Conservation (phyloP, 2,888 invertebrate species). For the Drosophila diplacantha region DNA sequence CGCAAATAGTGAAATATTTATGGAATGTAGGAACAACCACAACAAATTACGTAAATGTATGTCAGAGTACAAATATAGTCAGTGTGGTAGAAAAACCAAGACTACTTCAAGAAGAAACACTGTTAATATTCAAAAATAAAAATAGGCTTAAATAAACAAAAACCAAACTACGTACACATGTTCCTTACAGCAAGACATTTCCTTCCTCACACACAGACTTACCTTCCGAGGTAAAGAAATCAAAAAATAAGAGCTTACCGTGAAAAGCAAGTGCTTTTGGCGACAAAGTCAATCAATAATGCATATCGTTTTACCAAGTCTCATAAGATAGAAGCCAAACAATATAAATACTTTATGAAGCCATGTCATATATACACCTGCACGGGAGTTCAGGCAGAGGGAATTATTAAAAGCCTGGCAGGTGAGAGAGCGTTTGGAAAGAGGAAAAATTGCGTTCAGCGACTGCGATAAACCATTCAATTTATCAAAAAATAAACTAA, state of each 20-base stretch:
- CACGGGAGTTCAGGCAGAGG: slow-evolving; percentile 15
- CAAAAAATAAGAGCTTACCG: slow-evolving; percentile 7
- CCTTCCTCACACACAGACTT: no score
- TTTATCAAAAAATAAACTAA: slow-evolving; percentile 38
- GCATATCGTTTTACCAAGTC: slow-evolving; percentile 41
- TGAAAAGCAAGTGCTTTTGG: slow-evolving; percentile 9
- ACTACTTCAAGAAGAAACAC: not conserved
- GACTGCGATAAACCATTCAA: slow-evolving; percentile 50
- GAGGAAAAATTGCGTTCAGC: slow-evolving; percentile 10
- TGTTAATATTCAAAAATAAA: no score
- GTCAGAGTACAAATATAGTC: not conserved
- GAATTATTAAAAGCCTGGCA: slow-evolving; percentile 48
- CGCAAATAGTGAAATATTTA: slow-evolving; percentile 43
- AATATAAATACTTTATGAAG: slow-evolving; percentile 46
- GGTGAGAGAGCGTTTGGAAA: not conserved
- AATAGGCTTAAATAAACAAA: not conserved
- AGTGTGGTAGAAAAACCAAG: not conserved
- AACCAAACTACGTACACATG: not conserved
- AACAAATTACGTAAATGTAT: not conserved
- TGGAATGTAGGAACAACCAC: slow-evolving; percentile 17
- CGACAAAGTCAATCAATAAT: slow-evolving; percentile 51
- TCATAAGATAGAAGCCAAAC: slow-evolving; percentile 46
- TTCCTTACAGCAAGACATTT: not conserved
- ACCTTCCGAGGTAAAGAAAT: not conserved
- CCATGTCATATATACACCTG: not conserved